Conservation (phyloP, 2,113 vertebrate genomes). For the Thymallus thymallus region DNA sequence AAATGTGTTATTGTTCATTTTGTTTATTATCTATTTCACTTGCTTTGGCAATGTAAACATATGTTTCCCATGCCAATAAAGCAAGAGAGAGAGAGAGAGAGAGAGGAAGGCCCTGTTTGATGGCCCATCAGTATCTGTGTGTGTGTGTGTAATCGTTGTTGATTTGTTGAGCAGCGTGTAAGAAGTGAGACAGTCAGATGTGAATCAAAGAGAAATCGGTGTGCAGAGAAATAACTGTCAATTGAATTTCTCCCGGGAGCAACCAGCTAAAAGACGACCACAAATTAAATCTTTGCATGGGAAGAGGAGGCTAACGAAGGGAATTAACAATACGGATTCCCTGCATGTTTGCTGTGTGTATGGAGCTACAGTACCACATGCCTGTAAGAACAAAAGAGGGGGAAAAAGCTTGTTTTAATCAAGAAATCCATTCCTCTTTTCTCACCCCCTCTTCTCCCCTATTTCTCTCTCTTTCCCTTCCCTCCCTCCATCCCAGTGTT, state of each 20-base stretch:
- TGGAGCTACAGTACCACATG: slow-evolving; percentile 46
- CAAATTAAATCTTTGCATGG: slow-evolving; percentile 78
- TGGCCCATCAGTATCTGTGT: slow-evolving; percentile 70
- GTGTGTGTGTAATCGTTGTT: slow-evolving; percentile 67
- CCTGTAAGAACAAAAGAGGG: slow-evolving; percentile 54
- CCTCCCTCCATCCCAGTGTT: slow-evolving; percentile 43
- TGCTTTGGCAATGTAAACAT: too few species aligned
- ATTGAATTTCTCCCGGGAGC: slow-evolving; percentile 72
- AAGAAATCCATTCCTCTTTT: slow-evolving; percentile 76
- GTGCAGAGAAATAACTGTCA: slow-evolving; percentile 62
- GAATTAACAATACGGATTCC: slow-evolving; percentile 82
- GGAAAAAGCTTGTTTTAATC: slow-evolving; percentile 74
- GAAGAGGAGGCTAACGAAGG: slow-evolving; percentile 76
- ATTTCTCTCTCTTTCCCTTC: slow-evolving; percentile 14
- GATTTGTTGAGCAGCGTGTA: slow-evolving; percentile 74
- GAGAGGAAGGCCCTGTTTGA: slow-evolving; percentile 70
- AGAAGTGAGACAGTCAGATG: slow-evolving; percentile 46
- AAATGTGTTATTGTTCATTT: too few species aligned
- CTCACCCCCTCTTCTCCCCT: slow-evolving; percentile 29
- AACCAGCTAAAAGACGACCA: slow-evolving; percentile 71
- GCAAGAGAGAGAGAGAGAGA: not conserved
- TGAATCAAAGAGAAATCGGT: slow-evolving; percentile 55
- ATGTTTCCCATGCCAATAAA: too few species aligned
- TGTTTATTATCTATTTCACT: too few species aligned
- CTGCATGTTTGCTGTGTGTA: slow-evolving; percentile 70